A percentile compares a stretch with the other conserved stretches of the same genome.
Conservation (phyloP, 2,797 vertebrate species). For the Thaleichthys pacificus region DNA sequence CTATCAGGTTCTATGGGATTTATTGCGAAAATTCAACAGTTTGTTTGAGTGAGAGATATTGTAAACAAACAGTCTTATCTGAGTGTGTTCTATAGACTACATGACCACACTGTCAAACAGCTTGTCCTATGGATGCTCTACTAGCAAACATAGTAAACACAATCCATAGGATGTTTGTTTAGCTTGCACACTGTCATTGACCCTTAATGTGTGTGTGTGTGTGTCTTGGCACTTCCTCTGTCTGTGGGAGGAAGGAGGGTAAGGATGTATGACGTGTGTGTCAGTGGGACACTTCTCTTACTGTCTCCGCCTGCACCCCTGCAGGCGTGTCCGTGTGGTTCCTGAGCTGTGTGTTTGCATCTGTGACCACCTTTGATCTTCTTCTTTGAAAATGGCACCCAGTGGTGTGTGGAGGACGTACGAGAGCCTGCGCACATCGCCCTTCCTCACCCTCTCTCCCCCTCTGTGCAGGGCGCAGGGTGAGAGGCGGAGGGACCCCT, state of each 20-base stretch:
- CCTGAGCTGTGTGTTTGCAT: neutral
- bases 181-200: neutral
- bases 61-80: no score
- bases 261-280: neutral
- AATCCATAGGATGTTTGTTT: neutral
- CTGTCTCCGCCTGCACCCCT: constrained; percentile 7
- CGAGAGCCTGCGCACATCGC: no score
- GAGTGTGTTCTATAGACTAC: no score
- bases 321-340: neutral
- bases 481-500: constrained; percentile 78
- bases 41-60: no score
- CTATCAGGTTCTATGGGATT: no score
- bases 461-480: constrained; percentile 76
- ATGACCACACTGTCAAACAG: no score
- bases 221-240: constrained; percentile 43
- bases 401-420: no score
- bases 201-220: constrained; percentile 21
- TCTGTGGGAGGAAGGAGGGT: constrained; percentile 15
- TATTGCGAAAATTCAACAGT: no score
- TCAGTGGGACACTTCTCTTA: constrained; percentile 1
- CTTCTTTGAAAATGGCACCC: no score
- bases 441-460: constrained; percentile 18
- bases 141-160: constrained; percentile 2
- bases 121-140: neutral
- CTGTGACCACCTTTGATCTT: neutral